Percentiles rank a stretch among this genome's conserved stretches.
These are phyloP conservation scores for Taenioides sp. DNA, from an alignment of 2,797 vertebrate genomes.

Conservation along the genomic window DNA sequence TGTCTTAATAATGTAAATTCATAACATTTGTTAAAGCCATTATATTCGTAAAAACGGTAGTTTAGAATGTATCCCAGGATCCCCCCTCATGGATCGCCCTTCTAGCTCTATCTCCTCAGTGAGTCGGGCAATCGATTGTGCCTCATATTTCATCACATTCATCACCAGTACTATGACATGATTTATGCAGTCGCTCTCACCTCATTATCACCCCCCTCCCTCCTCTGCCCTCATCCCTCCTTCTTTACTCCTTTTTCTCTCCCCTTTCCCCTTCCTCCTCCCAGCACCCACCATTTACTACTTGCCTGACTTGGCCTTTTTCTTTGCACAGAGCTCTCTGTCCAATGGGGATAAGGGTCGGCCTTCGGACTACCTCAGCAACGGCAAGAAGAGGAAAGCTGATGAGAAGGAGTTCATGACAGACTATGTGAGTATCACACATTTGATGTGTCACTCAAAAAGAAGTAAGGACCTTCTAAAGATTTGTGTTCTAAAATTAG, in stretches of 20 bases:
- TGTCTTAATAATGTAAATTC: not conserved
- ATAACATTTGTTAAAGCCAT: slow-evolving; percentile 1
- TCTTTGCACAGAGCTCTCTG: slow-evolving; percentile 82
- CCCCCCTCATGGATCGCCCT: slow-evolving; percentile 22
- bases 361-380: slow-evolving; percentile 86
- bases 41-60: not conserved
- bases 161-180: slow-evolving; percentile 57
- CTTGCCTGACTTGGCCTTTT: slow-evolving; percentile 4
- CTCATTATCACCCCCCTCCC: slow-evolving; percentile 68
- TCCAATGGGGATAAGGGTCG: slow-evolving; percentile 87
- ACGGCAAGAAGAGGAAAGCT: slow-evolving; percentile 90
- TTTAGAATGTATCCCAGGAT: slow-evolving; percentile 4
- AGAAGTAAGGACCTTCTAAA: not conserved
- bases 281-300: slow-evolving; percentile 18
- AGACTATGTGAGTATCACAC: slow-evolving; percentile 82
- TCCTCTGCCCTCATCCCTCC: slow-evolving; percentile 20
- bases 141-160: slow-evolving; percentile 67
- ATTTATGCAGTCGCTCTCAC: slow-evolving; percentile 73
- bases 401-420: slow-evolving; percentile 91
- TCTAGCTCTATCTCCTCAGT: slow-evolving; percentile 16
- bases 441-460: not conserved
- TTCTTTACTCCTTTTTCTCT: slow-evolving; percentile 6
- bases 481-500: not conserved
- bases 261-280: slow-evolving; percentile 6
- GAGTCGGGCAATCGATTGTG: slow-evolving; percentile 55